Percentiles rank a stretch among this genome's conserved stretches.
These are phyloP conservation scores for Drosophila maculinotata DNA, from an alignment of 2,888 invertebrate species.

Conservation along the genomic window DNA sequence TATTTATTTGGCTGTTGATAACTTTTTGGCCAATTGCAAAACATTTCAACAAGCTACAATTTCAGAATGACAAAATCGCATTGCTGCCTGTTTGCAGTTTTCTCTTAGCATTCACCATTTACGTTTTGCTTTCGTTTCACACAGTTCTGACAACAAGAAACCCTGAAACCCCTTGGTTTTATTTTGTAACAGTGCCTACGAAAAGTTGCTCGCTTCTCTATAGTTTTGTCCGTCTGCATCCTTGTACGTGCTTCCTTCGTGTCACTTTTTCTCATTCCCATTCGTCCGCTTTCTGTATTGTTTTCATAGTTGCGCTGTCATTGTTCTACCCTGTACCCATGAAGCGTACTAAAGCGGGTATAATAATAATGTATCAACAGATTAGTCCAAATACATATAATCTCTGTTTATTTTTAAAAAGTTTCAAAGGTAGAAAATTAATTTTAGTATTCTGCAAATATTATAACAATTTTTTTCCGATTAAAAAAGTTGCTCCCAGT, in stretches of 20 bases:
- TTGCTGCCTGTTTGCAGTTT: conserved; percentile 50
- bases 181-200: conserved; percentile 18
- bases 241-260: conserved; percentile 30
- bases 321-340: conserved; percentile 9
- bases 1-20: conserved; percentile 57
- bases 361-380: too few relatives aligned
- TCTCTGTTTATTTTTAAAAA: too few relatives aligned
- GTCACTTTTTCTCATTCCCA: conserved; percentile 15
- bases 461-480: too few relatives aligned
- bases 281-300: conserved; percentile 17
- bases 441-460: too few relatives aligned
- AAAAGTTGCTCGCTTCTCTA: conserved; percentile 3
- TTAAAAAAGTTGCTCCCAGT: too few relatives aligned
- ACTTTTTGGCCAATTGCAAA: conserved; percentile 59
- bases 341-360: background rate
- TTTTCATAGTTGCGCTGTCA: conserved; percentile 36
- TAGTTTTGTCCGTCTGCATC: conserved; percentile 14
- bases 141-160: conserved; percentile 26
- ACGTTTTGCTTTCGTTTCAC: conserved; percentile 21
- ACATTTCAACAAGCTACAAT: conserved; percentile 38
- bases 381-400: too few relatives aligned
- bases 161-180: conserved; percentile 13
- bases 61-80: conserved; percentile 27
- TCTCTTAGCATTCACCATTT: conserved; percentile 47
- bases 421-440: too few relatives aligned